Evolutionary conservation across 2,888 invertebrate species (phyloP).

Genomic region (Yponomeuta evonymella): DNA sequence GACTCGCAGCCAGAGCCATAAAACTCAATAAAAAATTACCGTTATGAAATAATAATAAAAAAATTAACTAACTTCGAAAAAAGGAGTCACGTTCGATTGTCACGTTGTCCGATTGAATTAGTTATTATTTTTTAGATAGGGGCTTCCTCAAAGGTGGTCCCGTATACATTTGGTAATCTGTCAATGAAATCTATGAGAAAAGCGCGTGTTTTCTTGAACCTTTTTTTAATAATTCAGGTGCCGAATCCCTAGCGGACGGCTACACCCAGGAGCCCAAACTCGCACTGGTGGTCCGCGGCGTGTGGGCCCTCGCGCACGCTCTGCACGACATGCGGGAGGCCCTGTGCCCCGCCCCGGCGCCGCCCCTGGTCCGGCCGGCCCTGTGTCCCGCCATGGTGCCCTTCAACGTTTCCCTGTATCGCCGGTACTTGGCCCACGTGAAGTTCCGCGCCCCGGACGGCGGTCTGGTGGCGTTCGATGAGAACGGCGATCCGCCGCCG

Average conservation of each 20-base stretch:
- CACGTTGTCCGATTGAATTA: too few species aligned
- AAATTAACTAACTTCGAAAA: too few species aligned
- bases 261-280: constrained; percentile 86
- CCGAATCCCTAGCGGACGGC: constrained; percentile 68
- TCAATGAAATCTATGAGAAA: too few species aligned
- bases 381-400: constrained; percentile 80
- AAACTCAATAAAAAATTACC: too few species aligned
- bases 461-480: constrained; percentile 82
- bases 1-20: too few species aligned
- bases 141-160: too few species aligned
- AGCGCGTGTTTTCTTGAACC: too few species aligned
- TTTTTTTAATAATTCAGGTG: not conserved
- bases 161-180: too few species aligned
- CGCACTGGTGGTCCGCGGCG: constrained; percentile 86
- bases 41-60: too few species aligned
- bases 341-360: constrained; percentile 57
- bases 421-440: constrained; percentile 82
- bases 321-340: constrained; percentile 82
- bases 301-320: constrained; percentile 84
- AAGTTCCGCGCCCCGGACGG: constrained; percentile 78
- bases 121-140: too few species aligned
- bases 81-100: too few species aligned
- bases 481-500: constrained; percentile 85
- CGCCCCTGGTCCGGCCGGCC: constrained; percentile 29
- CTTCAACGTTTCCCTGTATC: constrained; percentile 82